Evolutionary conservation across 2,113 vertebrate genomes (phyloP).

Genomic region (Coptodon bakossiorum): DNA sequence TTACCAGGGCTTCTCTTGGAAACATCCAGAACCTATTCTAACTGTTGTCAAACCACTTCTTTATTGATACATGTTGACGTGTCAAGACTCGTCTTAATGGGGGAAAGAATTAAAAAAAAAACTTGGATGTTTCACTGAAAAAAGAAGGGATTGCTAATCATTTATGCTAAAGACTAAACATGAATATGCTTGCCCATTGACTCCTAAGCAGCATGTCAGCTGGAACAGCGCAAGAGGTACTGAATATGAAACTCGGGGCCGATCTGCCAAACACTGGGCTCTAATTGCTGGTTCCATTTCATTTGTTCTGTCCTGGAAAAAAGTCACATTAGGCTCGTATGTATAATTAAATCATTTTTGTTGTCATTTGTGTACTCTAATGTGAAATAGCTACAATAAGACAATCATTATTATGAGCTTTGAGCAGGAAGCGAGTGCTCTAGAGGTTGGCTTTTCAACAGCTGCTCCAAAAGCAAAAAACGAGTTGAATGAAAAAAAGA

Average conservation of each 20-base stretch:
- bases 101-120: fast-evolving
- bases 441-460: neutral
- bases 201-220: neutral
- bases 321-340: neutral
- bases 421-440: neutral
- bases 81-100: neutral
- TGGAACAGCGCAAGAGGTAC: neutral
- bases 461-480: neutral
- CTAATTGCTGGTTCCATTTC: neutral
- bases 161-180: neutral
- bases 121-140: neutral
- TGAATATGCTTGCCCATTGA: neutral
- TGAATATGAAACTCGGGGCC: constrained; percentile 1
- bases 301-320: neutral
- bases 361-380: neutral
- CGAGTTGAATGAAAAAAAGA: neutral
- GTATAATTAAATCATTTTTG: neutral
- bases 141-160: neutral
- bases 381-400: neutral
- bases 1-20: neutral
- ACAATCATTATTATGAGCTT: neutral
- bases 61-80: neutral
- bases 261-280: neutral
- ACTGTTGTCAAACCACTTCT: neutral
- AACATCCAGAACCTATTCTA: neutral